These are phyloP conservation scores for Glossosoma conforme DNA, from an alignment of 1,140 invertebrate genomes.

Conservation along the genomic window DNA sequence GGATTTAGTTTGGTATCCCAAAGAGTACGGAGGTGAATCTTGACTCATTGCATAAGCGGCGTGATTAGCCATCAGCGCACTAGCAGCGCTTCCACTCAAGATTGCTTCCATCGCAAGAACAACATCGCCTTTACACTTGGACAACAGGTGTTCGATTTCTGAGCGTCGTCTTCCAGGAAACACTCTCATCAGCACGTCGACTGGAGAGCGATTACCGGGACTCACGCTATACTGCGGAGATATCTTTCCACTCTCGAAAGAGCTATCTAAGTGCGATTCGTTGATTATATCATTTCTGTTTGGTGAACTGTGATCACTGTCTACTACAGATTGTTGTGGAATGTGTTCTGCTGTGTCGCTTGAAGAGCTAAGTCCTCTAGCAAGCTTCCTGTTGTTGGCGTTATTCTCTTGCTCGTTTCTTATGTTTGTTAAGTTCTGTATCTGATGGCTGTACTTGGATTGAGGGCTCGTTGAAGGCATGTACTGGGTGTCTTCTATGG, in stretches of 20 bases:
- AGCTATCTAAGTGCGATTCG: constrained; percentile 27
- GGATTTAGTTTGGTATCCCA: constrained; percentile 51
- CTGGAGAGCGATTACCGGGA: constrained; percentile 40
- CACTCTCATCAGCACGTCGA: constrained; percentile 55
- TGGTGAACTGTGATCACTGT: constrained; percentile 28
- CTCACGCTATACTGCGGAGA: constrained; percentile 28
- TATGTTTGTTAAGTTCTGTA: constrained; percentile 23
- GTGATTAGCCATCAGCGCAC: constrained; percentile 27
- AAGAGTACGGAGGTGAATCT: constrained; percentile 40
- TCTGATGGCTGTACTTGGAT: constrained; percentile 28
- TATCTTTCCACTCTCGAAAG: constrained; percentile 29
- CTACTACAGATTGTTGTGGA: constrained; percentile 25
- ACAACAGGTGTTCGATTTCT: constrained; percentile 77
- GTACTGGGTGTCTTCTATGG: constrained; percentile 27
- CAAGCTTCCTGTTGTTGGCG: constrained; percentile 14
- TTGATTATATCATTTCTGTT: constrained; percentile 29
- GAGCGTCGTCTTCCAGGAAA: constrained; percentile 79
- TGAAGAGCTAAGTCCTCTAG: constrained; percentile 20
- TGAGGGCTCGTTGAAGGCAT: constrained; percentile 15
- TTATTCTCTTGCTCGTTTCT: constrained; percentile 12
- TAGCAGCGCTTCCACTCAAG: constrained; percentile 58
- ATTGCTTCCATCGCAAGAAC: constrained; percentile 87
- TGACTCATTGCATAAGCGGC: constrained; percentile 36
- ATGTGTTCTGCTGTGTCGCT: constrained; percentile 24
- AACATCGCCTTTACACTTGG: constrained; percentile 76